Conservation (phyloP, 1,140 invertebrate genomes). For the Ruditapes philippinarum region DNA sequence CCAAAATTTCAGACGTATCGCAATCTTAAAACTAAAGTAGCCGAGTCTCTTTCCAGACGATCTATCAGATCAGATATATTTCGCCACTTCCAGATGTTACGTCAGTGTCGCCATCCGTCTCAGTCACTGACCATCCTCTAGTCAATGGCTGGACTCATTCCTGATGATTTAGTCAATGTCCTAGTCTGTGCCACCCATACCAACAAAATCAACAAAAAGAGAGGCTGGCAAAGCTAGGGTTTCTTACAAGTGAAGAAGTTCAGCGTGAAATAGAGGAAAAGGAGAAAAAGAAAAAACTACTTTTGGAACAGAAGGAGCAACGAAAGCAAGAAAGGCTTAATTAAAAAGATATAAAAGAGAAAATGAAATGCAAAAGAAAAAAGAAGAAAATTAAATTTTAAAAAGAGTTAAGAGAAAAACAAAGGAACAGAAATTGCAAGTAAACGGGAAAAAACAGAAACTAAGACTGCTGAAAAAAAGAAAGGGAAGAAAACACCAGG, state of each 20-base stretch:
- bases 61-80: not conserved
- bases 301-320: not conserved
- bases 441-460: not conserved
- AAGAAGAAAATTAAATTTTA: not conserved
- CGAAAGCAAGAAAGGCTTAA: slow-evolving; percentile 24
- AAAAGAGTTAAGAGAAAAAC: slow-evolving; percentile 23
- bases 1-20: no score
- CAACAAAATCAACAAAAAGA: slow-evolving; percentile 34
- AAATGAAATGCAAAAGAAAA: not conserved
- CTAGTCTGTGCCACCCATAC: not conserved
- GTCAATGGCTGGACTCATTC: slow-evolving; percentile 49
- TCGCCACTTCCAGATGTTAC: no score
- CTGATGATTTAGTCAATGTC: no score
- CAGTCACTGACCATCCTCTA: no score
- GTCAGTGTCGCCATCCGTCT: no score
- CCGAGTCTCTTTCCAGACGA: not conserved
- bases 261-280: slow-evolving; percentile 23
- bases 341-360: slow-evolving; percentile 3
- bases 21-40: no score
- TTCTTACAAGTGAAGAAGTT: slow-evolving; percentile 37
- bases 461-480: not conserved
- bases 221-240: not conserved
- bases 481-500: not conserved
- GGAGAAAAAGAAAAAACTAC: slow-evolving; percentile 9
- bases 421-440: not conserved